Conservation (phyloP, 2,888 invertebrate species). For the Cryptus viduatorius region DNA sequence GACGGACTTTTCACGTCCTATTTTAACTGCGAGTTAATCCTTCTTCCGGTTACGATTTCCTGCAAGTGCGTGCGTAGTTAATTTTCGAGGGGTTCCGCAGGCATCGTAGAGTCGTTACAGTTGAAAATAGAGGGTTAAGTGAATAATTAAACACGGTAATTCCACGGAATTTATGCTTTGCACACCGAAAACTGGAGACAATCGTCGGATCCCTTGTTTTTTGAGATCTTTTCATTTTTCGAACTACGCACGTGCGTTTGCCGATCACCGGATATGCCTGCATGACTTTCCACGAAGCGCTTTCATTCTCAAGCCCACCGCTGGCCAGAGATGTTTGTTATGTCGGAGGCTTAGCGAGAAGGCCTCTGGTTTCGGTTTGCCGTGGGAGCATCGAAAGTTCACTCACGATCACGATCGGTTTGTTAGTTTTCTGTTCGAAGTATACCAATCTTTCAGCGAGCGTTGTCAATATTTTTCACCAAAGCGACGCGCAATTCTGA, state of each 20-base stretch:
- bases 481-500: background rate
- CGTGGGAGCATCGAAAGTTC: conserved; percentile 42
- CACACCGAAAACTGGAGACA: background rate
- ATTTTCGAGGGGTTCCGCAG: conserved; percentile 24
- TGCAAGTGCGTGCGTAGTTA: conserved; percentile 26
- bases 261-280: conserved; percentile 62
- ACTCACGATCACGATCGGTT: background rate
- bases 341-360: conserved; percentile 50
- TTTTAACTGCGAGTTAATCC: conserved; percentile 40
- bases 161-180: background rate
- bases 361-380: conserved; percentile 38
- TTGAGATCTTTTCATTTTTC: background rate
- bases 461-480: background rate
- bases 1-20: conserved; percentile 8
- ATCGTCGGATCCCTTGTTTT: background rate
- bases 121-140: background rate
- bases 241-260: conserved; percentile 56
- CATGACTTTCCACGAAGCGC: conserved; percentile 61
- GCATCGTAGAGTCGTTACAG: background rate
- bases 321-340: conserved; percentile 56
- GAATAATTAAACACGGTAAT: conserved; percentile 22
- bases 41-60: conserved; percentile 51
- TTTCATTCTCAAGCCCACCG: conserved; percentile 41
- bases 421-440: background rate
- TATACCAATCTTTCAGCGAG: background rate